These are phyloP conservation scores for Sebastolobus altivelis DNA, from an alignment of 2,797 vertebrate species.

Conservation along the genomic window DNA sequence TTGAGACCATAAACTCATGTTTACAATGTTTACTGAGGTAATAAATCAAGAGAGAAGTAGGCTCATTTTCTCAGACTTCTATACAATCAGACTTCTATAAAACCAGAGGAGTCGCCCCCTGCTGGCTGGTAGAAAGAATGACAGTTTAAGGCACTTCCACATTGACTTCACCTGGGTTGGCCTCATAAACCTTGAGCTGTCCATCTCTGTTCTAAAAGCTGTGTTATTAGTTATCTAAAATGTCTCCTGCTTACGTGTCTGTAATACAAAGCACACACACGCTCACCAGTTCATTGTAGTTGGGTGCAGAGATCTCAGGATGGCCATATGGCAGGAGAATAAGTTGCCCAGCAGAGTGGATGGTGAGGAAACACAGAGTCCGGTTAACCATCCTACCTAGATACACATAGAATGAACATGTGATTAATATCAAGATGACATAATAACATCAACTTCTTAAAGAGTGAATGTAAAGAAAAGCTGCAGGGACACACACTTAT, in stretches of 20 bases:
- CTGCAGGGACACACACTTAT: background rate
- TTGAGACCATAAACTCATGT: too few species aligned
- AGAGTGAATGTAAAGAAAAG: background rate
- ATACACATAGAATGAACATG: background rate
- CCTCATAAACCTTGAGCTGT: background rate
- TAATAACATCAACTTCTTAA: background rate
- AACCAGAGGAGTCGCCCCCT: too few species aligned
- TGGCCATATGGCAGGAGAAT: conserved; percentile 85
- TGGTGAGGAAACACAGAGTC: conserved; percentile 85
- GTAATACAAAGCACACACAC: background rate
- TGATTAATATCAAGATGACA: background rate
- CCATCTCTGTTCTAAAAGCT: background rate
- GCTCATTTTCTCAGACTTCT: too few species aligned
- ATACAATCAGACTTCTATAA: too few species aligned
- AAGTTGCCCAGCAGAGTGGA: conserved; percentile 85
- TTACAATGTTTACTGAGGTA: too few species aligned
- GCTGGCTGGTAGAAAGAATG: accelerated
- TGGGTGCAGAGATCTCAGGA: conserved; percentile 78
- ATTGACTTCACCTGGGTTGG: too few species aligned
- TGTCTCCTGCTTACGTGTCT: background rate
- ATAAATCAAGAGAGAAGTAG: too few species aligned
- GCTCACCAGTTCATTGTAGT: conserved; percentile 84
- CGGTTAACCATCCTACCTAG: conserved; percentile 61
- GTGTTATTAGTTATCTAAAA: too few species aligned
- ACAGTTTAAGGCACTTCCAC: too few species aligned